A percentile compares a stretch with the other conserved stretches of the same genome.
Conservation (phyloP, 2,113 vertebrate genomes). For the Hippocampus mohnikei region DNA sequence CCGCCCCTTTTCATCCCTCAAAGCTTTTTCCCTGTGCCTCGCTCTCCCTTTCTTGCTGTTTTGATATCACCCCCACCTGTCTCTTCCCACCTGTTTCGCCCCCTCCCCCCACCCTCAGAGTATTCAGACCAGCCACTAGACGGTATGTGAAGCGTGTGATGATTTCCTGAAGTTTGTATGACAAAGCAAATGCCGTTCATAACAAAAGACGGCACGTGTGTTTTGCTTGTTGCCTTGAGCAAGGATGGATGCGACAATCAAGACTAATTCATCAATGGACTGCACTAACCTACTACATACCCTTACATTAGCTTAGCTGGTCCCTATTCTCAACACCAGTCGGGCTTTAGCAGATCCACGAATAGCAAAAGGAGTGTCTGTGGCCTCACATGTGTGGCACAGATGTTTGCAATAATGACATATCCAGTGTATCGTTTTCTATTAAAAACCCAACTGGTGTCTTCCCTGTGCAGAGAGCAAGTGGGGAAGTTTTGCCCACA, state of each 20-base stretch:
- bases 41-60: slow-evolving; percentile 34
- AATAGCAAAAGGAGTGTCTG: slow-evolving; percentile 2
- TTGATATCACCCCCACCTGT: slow-evolving; percentile 40
- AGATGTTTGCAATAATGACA: slow-evolving; percentile 4
- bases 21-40: slow-evolving; percentile 21
- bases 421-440: neutral
- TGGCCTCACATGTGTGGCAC: neutral
- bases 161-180: slow-evolving; percentile 32
- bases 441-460: neutral
- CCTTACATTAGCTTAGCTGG: neutral
- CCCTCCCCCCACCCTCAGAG: slow-evolving; percentile 39
- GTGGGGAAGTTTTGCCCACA: slow-evolving; percentile 15
- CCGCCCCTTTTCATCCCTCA: slow-evolving; percentile 4
- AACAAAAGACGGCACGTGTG: slow-evolving; percentile 14
- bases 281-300: slow-evolving; percentile 36
- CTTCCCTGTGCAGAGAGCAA: neutral
- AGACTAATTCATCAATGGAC: slow-evolving; percentile 26
- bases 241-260: slow-evolving; percentile 21
- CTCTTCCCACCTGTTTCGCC: slow-evolving; percentile 17
- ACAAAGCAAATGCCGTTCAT: slow-evolving; percentile 21
- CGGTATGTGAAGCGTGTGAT: slow-evolving; percentile 64
- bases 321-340: neutral
- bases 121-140: slow-evolving; percentile 63
- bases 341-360: neutral
- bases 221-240: slow-evolving; percentile 49